These are phyloP conservation scores for Phaethon lepturus DNA, from an alignment of 2,113 vertebrate genomes.

Conservation along the genomic window DNA sequence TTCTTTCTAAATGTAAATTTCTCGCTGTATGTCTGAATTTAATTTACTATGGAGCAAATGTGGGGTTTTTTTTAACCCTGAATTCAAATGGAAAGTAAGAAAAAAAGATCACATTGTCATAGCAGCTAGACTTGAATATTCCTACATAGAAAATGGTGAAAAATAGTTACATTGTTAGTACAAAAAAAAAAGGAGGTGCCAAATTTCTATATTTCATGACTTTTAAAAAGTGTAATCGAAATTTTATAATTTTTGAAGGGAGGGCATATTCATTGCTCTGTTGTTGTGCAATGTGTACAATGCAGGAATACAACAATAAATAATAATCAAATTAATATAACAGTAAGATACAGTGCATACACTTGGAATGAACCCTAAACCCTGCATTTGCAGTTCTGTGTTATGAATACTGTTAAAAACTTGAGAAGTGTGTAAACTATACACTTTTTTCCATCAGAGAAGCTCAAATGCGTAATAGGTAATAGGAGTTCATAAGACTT, in stretches of 20 bases:
- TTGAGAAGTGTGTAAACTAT: background rate
- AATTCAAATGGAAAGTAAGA: background rate
- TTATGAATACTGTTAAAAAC: background rate
- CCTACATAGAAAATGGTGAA: background rate
- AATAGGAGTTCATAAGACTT: background rate
- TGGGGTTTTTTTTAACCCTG: background rate
- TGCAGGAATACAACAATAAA: background rate
- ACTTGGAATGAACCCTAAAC: background rate
- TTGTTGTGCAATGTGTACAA: background rate
- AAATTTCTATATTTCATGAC: background rate
- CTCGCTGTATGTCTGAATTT: background rate
- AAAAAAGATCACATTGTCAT: background rate
- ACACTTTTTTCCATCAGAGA: background rate
- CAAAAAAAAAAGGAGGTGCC: background rate
- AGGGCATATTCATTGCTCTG: background rate
- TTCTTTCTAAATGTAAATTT: constrained; percentile 50
- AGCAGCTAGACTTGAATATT: background rate
- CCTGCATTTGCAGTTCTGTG: background rate
- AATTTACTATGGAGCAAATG: background rate
- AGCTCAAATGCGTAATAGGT: background rate
- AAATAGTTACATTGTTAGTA: background rate
- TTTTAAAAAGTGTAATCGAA: background rate
- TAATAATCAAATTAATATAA: background rate
- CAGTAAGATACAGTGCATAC: background rate
- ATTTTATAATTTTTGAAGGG: background rate